Evolutionary conservation across 2,797 vertebrate genomes (phyloP), one percentile per base, ranked within the genome.

Genomic region (Oryzias dopingdopingensis): DNA sequence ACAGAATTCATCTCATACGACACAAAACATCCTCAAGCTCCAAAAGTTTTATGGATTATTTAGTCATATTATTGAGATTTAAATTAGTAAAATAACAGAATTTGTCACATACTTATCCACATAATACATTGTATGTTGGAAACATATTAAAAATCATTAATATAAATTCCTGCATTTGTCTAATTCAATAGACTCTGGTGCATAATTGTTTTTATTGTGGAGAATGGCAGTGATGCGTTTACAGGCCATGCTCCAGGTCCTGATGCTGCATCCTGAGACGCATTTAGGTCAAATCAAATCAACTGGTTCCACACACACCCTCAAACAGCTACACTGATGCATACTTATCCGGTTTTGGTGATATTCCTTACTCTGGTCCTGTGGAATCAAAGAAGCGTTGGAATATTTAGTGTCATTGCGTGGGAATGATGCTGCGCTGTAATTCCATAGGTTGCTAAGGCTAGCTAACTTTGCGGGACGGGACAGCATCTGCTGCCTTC

Each of bases 401-500:
- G 43, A 5, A 17, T 4, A 23, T 60, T 40, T 74, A 37, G 74
- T 44, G 68, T 52, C 64, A 74, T 65, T 44, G 51, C 60, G 67
- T 41, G 0, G 0, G 49, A 45, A 2, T 52, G 76, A 67, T 72
- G 79, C 62, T 66, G 64, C 57, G 61, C 40, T 56, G 32, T 42
- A 56, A 67, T 51, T 29, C 66, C 64, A 22, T 60, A 59, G 71
- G 82, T 65, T 76, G 29, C 70, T 47, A 63, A 46, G 23, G 73
- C 59, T 74, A 78, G 81, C 84, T 76, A 62, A 71, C 56, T 82
- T 80, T 71, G 68, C 55, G 5, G 77, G 76, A 72, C 75, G 2
- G 76, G 70, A 67, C 76, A 53, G 52, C 15, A 26, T 50, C 7
- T 65, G 86, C 5, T 72, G 74, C 81, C 10, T 86, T 89, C 77